phyloP scores from a whole-genome alignment of 1,140 invertebrate species.

The Augochlora pura region DNA sequence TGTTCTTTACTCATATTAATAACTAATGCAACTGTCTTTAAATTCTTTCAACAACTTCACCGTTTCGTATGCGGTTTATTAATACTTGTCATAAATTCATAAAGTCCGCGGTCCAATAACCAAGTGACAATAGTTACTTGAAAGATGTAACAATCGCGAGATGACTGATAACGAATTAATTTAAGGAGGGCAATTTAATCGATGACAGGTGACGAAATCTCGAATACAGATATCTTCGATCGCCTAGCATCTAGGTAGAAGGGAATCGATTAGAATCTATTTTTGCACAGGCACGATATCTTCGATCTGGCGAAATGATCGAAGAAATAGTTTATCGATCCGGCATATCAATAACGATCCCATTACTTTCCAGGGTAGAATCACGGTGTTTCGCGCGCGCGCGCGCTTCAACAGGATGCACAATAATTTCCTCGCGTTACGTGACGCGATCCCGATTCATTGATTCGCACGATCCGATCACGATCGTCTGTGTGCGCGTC shows the following conservation, averaged over 20 bases:
- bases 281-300: not conserved
- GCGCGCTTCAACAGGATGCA: slow-evolving; percentile 22
- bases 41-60: too few species aligned
- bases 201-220: too few species aligned
- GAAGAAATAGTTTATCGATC: slow-evolving; percentile 18
- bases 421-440: slow-evolving; percentile 45
- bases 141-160: too few species aligned
- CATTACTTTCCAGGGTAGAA: not conserved
- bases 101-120: too few species aligned
- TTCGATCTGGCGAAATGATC: slow-evolving; percentile 2
- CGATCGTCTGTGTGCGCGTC: not conserved
- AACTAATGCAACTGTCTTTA: too few species aligned
- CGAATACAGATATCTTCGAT: too few species aligned
- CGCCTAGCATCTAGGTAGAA: not conserved
- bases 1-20: too few species aligned
- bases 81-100: too few species aligned
- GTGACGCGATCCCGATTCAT: slow-evolving; percentile 45
- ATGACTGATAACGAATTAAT: too few species aligned
- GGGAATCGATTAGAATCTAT: not conserved
- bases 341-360: slow-evolving; percentile 29
- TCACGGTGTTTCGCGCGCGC: not conserved
- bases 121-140: too few species aligned
- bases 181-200: too few species aligned
- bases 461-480: slow-evolving; percentile 34
- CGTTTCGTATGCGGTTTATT: too few species aligned